phyloP scores from a whole-genome alignment of 2,113 vertebrate genomes.

The Ciconia maguari region DNA sequence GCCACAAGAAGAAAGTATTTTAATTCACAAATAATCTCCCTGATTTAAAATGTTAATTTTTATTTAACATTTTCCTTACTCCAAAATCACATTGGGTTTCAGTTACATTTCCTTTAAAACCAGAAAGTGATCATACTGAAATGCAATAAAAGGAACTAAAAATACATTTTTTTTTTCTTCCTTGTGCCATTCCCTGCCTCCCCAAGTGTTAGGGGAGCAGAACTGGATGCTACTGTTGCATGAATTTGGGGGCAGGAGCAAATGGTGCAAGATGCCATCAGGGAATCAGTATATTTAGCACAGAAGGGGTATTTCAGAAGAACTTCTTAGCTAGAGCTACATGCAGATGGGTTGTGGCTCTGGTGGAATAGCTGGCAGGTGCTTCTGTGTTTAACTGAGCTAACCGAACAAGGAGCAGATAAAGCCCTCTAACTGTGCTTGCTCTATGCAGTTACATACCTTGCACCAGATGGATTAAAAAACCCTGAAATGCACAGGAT shows the following conservation, averaged over 20 bases:
- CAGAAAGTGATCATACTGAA: neutral
- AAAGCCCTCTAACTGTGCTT: neutral
- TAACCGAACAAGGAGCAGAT: neutral
- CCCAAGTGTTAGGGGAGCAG: neutral
- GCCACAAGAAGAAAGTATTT: slow-evolving; percentile 26
- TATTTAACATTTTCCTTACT: slow-evolving; percentile 21
- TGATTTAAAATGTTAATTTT: slow-evolving; percentile 47
- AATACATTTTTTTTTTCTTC: neutral
- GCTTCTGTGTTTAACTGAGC: neutral
- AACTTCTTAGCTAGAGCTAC: neutral
- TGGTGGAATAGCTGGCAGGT: neutral
- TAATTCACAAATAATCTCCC: slow-evolving; percentile 1
- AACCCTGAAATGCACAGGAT: neutral
- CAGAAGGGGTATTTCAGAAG: neutral
- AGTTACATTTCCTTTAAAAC: slow-evolving; percentile 46
- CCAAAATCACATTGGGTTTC: neutral
- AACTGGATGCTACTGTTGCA: neutral
- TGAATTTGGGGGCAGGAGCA: neutral
- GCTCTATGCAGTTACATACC: neutral
- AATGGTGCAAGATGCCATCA: neutral
- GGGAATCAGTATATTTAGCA: neutral
- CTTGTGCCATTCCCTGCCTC: slow-evolving; percentile 14
- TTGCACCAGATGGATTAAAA: neutral
- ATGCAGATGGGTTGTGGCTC: neutral
- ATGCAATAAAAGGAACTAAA: slow-evolving; percentile 22